Percentiles rank a stretch among this genome's conserved stretches.
phyloP scores from a whole-genome alignment of 2,113 vertebrate genomes.

The Larimichthys polyactis region DNA sequence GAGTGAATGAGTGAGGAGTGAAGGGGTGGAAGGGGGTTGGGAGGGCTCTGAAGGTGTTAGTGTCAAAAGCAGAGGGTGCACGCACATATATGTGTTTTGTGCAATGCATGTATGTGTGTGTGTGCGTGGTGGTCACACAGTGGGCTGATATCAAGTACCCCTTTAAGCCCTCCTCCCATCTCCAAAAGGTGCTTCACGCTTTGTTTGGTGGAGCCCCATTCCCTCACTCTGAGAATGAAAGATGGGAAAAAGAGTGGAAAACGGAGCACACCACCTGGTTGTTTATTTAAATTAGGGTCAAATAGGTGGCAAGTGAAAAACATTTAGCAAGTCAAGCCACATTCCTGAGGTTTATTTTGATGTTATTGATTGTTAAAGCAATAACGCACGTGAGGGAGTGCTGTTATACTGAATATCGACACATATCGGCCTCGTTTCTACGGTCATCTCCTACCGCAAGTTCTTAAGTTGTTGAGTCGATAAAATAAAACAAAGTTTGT shows the following conservation, averaged over 20 bases:
- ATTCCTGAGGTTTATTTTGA: conserved; percentile 20
- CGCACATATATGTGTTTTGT: conserved; percentile 33
- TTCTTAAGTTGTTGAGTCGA: no score
- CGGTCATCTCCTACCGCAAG: no score
- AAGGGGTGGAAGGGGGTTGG: conserved; percentile 32
- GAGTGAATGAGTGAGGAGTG: conserved; percentile 72
- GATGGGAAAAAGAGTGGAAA: conserved; percentile 66
- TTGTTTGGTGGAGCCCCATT: conserved; percentile 83
- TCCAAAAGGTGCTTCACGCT: conserved; percentile 87
- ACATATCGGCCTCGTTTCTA: no score
- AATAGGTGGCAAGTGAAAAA: conserved; percentile 82
- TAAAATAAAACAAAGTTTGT: no score
- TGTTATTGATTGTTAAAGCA: background rate
- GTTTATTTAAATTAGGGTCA: conserved; percentile 78
- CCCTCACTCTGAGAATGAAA: conserved; percentile 74
- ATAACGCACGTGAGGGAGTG: no score
- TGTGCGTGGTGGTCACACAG: conserved; percentile 46
- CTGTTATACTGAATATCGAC: no score
- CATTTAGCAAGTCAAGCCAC: background rate
- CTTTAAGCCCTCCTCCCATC: conserved; percentile 83
- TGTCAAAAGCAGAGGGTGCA: conserved; percentile 82
- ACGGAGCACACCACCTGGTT: conserved; percentile 56
- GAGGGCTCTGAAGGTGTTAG: conserved; percentile 66
- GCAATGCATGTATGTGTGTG: conserved; percentile 47
- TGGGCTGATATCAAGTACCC: conserved; percentile 78